Conservation (phyloP, 2,888 invertebrate genomes). For the Drosophila parthenogenetica region DNA sequence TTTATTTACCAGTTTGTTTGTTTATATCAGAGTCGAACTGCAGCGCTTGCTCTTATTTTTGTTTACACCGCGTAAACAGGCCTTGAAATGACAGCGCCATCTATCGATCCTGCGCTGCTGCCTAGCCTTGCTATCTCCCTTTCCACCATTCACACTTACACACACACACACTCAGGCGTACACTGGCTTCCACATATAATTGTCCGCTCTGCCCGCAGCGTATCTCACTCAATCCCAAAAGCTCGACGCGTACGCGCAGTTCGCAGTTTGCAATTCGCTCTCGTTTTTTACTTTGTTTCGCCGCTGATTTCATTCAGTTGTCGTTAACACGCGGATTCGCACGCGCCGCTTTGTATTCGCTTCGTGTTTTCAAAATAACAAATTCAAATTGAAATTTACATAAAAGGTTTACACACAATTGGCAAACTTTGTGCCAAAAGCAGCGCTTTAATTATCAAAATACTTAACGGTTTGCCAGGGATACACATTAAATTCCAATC, state of each 20-base stretch:
- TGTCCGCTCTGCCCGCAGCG: conserved; percentile 13
- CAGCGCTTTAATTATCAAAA: conserved; percentile 36
- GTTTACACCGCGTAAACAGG: conserved; percentile 66
- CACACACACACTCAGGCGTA: not conserved
- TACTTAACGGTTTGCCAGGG: conserved; percentile 30
- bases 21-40: conserved; percentile 36
- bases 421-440: conserved; percentile 27
- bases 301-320: conserved; percentile 67
- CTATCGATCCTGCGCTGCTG: conserved; percentile 41
- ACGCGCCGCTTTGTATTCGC: conserved; percentile 51
- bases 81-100: conserved; percentile 40
- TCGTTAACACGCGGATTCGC: conserved; percentile 75
- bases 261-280: conserved; percentile 21
- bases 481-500: not conserved
- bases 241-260: conserved; percentile 35
- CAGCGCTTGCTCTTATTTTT: conserved; percentile 37
- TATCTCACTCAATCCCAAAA: conserved; percentile 34
- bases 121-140: not conserved
- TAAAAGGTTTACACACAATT: conserved; percentile 39
- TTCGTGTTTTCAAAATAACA: not conserved
- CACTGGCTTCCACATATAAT: conserved; percentile 23
- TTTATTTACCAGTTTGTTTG: conserved; percentile 30
- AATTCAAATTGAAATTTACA: conserved; percentile 10
- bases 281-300: conserved; percentile 19
- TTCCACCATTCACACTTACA: not conserved